Base-by-base conservation (phyloP, 2,888 invertebrate genomes). In the Drosophila paranaensis region DNA sequence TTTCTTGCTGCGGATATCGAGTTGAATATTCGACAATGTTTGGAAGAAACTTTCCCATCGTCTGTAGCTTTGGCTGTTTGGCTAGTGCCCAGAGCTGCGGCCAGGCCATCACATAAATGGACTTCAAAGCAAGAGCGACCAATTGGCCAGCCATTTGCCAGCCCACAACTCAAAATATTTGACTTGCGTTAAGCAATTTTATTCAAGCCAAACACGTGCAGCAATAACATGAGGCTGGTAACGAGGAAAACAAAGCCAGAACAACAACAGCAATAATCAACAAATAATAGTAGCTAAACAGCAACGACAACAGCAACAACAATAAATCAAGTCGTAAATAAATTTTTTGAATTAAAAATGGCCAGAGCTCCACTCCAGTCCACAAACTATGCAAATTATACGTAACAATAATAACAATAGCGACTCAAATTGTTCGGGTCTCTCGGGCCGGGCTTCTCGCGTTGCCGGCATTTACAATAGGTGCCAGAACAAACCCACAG, bases 131-230 rank as follows among this genome's bases (percentile, higher is more conserved):
- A 35, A 64, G 10, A 54, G 66, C 60, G 55, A 30, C 66, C 66
- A 69, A 62, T 71, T 62, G 61, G 55, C 54, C 61, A 80, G 55
- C 54, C 61, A 80, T 67, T 79, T 74, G 51, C 55, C 57, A 60
- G 64, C 50, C 60, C 56, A 74, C 57, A 75, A 60, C 54, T 77
- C 53, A 64, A 58, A 69, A 68, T 64, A 72, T 61, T 77, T 54
- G 60, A 55, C 55, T 58, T 25, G 58, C 42, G 45, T 64, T 55
- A 42, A 68, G 58, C 51, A 62, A 55, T 80, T 80, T 71, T 77
- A 67, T 53, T 71, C 50, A 81, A 77, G 55, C 62, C 69, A 77
- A 71, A 77, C 82, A 89, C 89, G 87, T 87, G 87, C 87, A 85
- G 56, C 56, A 43, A 54, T 14, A 76, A n/a, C n/a, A n/a, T n/a